Base-by-base conservation (phyloP, 2,888 invertebrate species). In the Apoda limacodes region DNA sequence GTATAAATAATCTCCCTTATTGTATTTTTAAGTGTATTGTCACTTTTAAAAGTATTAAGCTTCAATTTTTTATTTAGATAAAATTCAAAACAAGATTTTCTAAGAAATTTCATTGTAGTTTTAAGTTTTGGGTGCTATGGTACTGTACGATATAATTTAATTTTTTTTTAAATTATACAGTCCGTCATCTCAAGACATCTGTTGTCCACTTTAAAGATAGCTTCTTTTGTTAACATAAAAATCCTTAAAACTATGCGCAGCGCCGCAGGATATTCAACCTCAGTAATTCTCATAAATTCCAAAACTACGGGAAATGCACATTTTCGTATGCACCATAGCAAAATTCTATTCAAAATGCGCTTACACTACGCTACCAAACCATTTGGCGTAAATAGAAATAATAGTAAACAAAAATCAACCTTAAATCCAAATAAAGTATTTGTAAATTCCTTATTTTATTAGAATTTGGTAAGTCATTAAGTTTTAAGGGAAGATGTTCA, bases 401-500 rank as follows among this genome's bases (percentile, higher is more conserved):
- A 20, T 17, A 22, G 2, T 41, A 52, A 35, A 11, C 36, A 6
- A 66, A 64, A 55, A 33, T 21, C 37, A 45, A 52, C 56, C 48
- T 43, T 66, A 61, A 21, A 2, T 0, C 1, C 1, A 4, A 3
- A 35, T 3, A 2, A 36, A 42, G 61, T 37, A 54, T 50, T 46
- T 42, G 39, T 50, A 41, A 67, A 56, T 64, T 37, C 49, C 34
- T 34, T 43, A 46, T 40, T 40, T 55, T 52, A 62, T 62, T 52
- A 56, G 28, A 17, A 30, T 47, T 49, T 39, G 50, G 61, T 67
- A 60, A 61, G 71, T 62, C 67, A 70, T 75, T 71, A 68, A 65
- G 65, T 53, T 52, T 56, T 65, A 65, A 60, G 69, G 68, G 69
- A 71, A 72, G 68, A 50, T 62, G 58, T 67, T 66, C 75, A 78